phyloP scores from a whole-genome alignment of 1,140 invertebrate genomes.

The Trichoplusia ni region DNA sequence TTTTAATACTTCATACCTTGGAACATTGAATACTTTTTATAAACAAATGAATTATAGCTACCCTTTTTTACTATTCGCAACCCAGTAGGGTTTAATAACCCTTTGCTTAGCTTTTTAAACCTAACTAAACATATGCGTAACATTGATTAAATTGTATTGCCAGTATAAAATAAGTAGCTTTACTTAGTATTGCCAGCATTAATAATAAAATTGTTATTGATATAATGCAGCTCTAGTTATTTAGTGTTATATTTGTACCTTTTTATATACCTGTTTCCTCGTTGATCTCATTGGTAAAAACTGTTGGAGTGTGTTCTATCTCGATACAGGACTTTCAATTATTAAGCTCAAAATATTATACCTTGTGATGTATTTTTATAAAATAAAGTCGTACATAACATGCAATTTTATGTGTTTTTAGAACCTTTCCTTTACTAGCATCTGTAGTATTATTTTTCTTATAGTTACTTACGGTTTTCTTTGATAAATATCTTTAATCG shows the following conservation, averaged over 20 bases:
- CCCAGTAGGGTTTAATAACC: too few relatives aligned
- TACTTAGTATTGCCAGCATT: conserved; percentile 15
- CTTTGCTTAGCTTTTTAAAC: too few relatives aligned
- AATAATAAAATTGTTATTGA: conserved; percentile 7
- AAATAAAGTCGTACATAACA: conserved; percentile 48
- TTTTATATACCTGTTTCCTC: conserved; percentile 40
- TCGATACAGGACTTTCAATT: conserved; percentile 71
- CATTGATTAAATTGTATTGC: not conserved
- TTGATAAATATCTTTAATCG: too few relatives aligned
- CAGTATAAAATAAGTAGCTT: too few relatives aligned
- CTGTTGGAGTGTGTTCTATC: conserved; percentile 73
- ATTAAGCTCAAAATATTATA: conserved; percentile 77
- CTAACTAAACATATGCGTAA: too few relatives aligned
- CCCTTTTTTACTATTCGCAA: too few relatives aligned
- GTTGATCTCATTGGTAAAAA: conserved; percentile 67
- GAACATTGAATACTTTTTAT: too few relatives aligned
- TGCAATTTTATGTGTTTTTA: not conserved
- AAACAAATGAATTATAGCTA: too few relatives aligned
- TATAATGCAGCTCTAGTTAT: conserved; percentile 29
- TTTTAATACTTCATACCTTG: too few relatives aligned
- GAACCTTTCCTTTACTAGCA: not conserved
- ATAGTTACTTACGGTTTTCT: too few relatives aligned
- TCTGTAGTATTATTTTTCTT: not conserved
- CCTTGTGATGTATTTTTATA: conserved; percentile 79
- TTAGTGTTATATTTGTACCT: conserved; percentile 39